Percentiles rank a stretch among this genome's conserved stretches.
Evolutionary conservation across 2,888 invertebrate species (phyloP).

Genomic region (Nephrotoma guestfalica): DNA sequence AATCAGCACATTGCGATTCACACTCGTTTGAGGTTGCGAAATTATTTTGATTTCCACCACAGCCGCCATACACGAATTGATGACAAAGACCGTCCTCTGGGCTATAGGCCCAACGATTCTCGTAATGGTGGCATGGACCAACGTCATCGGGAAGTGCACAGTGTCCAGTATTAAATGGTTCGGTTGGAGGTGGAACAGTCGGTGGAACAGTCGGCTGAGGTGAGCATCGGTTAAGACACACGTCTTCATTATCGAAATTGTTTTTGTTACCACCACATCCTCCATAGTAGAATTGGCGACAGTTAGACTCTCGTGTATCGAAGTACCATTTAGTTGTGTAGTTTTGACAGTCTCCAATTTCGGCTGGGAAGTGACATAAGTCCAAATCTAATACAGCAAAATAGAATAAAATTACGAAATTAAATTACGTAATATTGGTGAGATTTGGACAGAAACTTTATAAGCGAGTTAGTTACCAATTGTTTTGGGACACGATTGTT

Average conservation of each 20-base stretch:
- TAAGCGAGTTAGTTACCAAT: constrained; percentile 44
- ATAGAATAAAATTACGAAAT: not conserved
- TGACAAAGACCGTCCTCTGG: constrained; percentile 54
- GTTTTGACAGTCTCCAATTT: constrained; percentile 61
- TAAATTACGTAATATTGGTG: not conserved
- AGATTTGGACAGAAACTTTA: not conserved
- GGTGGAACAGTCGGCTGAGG: constrained; percentile 31
- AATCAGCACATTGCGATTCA: constrained; percentile 48
- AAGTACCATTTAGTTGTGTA: constrained; percentile 70
- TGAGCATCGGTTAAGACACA: constrained; percentile 52
- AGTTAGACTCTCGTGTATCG: constrained; percentile 57
- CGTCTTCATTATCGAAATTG: constrained; percentile 55
- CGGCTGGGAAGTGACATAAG: constrained; percentile 59
- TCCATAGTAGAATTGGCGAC: constrained; percentile 73
- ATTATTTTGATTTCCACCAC: constrained; percentile 68
- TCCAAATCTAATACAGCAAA: constrained; percentile 38
- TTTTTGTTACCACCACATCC: constrained; percentile 89
- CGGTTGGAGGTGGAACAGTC: constrained; percentile 11
- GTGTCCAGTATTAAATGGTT: constrained; percentile 34
- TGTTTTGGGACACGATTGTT: constrained; percentile 59
- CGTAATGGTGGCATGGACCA: constrained; percentile 48
- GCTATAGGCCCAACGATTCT: constrained; percentile 58
- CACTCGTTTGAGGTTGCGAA: constrained; percentile 56
- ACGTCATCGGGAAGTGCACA: constrained; percentile 51
- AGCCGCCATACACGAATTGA: constrained; percentile 67